These are phyloP conservation scores for Mesoligia furuncula DNA, from an alignment of 2,888 invertebrate species.

Conservation along the genomic window DNA sequence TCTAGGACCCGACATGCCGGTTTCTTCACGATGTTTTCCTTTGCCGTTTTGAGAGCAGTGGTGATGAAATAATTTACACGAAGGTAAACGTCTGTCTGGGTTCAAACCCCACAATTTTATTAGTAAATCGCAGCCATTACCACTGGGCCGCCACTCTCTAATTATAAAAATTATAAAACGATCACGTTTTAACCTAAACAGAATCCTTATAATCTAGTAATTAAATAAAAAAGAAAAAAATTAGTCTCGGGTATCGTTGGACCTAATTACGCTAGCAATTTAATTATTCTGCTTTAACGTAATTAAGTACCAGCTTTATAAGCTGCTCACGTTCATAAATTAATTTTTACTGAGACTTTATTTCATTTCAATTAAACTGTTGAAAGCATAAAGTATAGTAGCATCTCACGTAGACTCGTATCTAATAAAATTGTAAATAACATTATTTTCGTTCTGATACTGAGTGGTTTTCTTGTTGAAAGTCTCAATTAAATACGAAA, in stretches of 20 bases:
- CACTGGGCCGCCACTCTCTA: background rate
- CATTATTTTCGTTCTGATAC: background rate
- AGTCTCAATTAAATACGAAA: background rate
- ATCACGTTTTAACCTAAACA: background rate
- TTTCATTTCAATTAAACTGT: constrained; percentile 5
- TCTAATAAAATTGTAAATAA: background rate
- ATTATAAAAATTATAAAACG: constrained; percentile 4
- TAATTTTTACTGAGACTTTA: background rate
- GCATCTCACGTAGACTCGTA: background rate
- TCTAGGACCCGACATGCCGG: background rate
- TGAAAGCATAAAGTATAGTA: background rate
- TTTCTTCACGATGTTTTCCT: background rate
- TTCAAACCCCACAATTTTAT: background rate
- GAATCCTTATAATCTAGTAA: background rate
- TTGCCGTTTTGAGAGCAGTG: background rate
- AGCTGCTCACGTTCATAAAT: constrained; percentile 1
- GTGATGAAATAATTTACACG: background rate
- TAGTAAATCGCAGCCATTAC: background rate
- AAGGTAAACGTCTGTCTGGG: background rate
- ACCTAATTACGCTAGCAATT: constrained; percentile 34
- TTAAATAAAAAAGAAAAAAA: background rate
- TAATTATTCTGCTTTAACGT: constrained; percentile 21
- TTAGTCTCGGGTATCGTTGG: background rate
- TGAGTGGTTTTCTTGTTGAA: background rate
- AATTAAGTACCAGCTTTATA: constrained; percentile 10